Evolutionary conservation across 2,113 vertebrate genomes (phyloP).

Genomic region (Pipra filicauda): DNA sequence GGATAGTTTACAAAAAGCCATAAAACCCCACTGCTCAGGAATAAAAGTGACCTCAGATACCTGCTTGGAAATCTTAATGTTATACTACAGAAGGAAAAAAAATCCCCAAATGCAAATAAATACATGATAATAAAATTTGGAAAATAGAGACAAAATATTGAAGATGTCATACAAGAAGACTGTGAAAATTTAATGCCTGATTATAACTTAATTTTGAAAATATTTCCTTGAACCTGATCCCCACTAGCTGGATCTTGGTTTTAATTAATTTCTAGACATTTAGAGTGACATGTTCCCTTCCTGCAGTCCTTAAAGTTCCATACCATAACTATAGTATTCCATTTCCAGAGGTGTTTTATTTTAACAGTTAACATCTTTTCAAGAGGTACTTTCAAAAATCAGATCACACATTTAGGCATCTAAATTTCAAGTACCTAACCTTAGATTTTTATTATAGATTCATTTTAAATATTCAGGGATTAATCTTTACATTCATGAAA

Average conservation of each 20-base stretch:
- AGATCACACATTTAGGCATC: not conserved
- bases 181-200: not conserved
- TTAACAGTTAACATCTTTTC: not conserved
- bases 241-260: not conserved
- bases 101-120: not conserved
- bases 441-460: not conserved
- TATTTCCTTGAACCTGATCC: not conserved
- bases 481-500: not conserved
- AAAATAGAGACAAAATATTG: not conserved
- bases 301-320: not conserved
- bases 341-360: not conserved
- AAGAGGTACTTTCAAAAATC: not conserved
- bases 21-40: rapidly evolving
- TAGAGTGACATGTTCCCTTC: not conserved
- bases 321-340: not conserved
- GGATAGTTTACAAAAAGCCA: not conserved
- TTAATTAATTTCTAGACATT: not conserved
- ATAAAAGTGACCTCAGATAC: not conserved
- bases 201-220: not conserved
- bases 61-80: not conserved
- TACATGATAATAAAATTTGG: not conserved
- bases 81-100: not conserved
- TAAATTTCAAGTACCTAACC: not conserved
- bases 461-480: not conserved
- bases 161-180: not conserved